Conservation (phyloP, 1,140 invertebrate genomes). For the Yoshiicerus persimilis region DNA sequence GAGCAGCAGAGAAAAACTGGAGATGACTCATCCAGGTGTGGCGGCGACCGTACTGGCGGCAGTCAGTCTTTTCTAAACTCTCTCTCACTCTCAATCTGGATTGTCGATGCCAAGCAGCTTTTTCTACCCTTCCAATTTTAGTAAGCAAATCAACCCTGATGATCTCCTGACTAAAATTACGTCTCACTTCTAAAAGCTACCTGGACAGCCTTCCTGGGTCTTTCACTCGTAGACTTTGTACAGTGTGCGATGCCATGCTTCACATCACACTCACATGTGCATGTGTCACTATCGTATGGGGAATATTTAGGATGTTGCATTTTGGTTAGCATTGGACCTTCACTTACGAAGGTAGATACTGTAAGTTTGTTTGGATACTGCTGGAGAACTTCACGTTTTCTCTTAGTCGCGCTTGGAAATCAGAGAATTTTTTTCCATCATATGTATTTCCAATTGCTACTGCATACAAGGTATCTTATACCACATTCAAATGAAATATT, state of each 20-base stretch:
- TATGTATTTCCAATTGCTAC: too few species aligned
- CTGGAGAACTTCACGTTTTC: too few species aligned
- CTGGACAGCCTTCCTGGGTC: not conserved
- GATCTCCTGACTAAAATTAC: not conserved
- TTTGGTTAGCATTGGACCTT: not conserved
- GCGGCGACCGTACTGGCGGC: not conserved
- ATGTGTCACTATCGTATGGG: not conserved
- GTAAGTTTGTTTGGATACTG: too few species aligned
- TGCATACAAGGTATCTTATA: too few species aligned
- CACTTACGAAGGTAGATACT: too few species aligned
- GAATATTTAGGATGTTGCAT: not conserved
- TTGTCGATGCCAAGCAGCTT: not conserved
- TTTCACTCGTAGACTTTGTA: not conserved
- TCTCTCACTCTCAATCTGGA: not conserved
- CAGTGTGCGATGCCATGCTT: not conserved
- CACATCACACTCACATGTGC: not conserved
- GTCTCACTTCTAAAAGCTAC: not conserved
- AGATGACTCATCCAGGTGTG: constrained; percentile 41
- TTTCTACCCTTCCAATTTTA: not conserved
- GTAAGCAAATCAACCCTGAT: not conserved
- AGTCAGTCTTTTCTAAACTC: not conserved
- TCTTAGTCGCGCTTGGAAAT: not conserved
- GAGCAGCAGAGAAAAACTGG: not conserved
- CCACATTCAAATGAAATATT: too few species aligned
- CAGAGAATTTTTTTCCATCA: too few species aligned